Evolutionary conservation across 2,113 vertebrate species (phyloP).

Genomic region (Sander lucioperca): DNA sequence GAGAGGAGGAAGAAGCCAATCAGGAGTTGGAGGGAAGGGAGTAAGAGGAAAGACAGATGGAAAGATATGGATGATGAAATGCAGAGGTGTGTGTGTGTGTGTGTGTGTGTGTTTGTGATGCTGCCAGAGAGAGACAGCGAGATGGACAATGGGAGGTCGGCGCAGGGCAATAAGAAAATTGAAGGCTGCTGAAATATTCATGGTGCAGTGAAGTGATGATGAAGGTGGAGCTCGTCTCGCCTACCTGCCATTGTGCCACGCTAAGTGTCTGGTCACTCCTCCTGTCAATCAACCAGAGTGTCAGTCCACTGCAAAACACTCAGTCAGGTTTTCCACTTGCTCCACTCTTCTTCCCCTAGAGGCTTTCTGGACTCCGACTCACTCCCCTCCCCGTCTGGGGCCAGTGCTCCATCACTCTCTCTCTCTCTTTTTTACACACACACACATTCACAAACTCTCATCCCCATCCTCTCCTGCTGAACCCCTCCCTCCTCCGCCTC

Average conservation of each 20-base stretch:
- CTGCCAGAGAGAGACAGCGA: constrained; percentile 9
- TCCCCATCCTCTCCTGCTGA: constrained; percentile 36
- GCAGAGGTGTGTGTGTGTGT: constrained; percentile 20
- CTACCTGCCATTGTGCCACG: constrained; percentile 82
- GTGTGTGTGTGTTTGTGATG: constrained; percentile 14
- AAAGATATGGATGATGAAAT: constrained; percentile 29
- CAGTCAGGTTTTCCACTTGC: constrained; percentile 41
- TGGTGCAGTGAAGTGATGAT: constrained; percentile 44
- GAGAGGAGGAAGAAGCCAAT: background rate
- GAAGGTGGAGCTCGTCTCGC: constrained; percentile 66
- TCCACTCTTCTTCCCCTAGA: constrained; percentile 52
- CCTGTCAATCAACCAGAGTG: constrained; percentile 67
- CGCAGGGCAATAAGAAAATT: constrained; percentile 33
- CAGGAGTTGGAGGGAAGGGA: constrained; percentile 7
- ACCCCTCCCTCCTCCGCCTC: constrained; percentile 50
- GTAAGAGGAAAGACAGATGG: constrained; percentile 3
- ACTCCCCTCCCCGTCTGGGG: constrained; percentile 40
- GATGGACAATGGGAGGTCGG: constrained; percentile 37
- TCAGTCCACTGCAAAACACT: constrained; percentile 47
- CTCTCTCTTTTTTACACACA: constrained; percentile 14
- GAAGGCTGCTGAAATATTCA: constrained; percentile 71
- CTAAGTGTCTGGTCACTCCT: constrained; percentile 65
- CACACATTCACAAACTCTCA: constrained; percentile 35
- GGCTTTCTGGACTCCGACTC: constrained; percentile 43
- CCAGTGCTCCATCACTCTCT: constrained; percentile 35